Conservation (phyloP, 1,140 invertebrate species). For the Drosophila insularis region DNA sequence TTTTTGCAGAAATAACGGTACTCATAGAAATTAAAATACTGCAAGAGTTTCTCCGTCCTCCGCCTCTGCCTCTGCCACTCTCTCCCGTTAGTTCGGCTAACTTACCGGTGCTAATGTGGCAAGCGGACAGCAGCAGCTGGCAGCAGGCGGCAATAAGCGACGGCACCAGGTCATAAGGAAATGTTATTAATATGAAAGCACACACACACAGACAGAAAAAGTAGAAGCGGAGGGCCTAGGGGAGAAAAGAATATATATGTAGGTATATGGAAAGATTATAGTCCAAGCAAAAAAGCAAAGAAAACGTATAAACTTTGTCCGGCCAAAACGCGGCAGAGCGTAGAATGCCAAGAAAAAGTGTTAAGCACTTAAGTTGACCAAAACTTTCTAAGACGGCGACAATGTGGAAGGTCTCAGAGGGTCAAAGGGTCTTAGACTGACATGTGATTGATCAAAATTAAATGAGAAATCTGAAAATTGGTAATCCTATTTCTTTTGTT, state of each 20-base stretch:
- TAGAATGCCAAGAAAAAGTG: slow-evolving; percentile 4
- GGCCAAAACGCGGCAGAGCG: not conserved
- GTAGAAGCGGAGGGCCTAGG: not conserved
- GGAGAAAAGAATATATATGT: not conserved
- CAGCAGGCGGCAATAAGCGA: not conserved
- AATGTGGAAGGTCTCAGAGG: not conserved
- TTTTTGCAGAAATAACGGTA: slow-evolving; percentile 21
- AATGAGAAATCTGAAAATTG: no score
- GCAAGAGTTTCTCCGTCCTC: not conserved
- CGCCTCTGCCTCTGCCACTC: not conserved
- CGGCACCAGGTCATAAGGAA: not conserved
- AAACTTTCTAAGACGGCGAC: not conserved
- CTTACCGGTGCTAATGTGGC: slow-evolving; percentile 38
- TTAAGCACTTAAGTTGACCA: slow-evolving; percentile 11
- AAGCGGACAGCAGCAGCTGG: slow-evolving; percentile 25
- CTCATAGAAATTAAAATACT: slow-evolving; percentile 65
- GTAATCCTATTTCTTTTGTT: no score
- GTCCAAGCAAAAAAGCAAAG: slow-evolving; percentile 19
- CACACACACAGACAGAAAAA: not conserved
- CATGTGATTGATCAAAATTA: not conserved
- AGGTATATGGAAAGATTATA: slow-evolving; percentile 15
- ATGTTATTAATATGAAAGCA: slow-evolving; percentile 44
- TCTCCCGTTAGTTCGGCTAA: not conserved
- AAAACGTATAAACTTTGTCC: slow-evolving; percentile 10
- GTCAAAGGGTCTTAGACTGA: not conserved